Evolutionary conservation across 2,888 invertebrate species (phyloP).

Genomic region (Atethmia centrago): DNA sequence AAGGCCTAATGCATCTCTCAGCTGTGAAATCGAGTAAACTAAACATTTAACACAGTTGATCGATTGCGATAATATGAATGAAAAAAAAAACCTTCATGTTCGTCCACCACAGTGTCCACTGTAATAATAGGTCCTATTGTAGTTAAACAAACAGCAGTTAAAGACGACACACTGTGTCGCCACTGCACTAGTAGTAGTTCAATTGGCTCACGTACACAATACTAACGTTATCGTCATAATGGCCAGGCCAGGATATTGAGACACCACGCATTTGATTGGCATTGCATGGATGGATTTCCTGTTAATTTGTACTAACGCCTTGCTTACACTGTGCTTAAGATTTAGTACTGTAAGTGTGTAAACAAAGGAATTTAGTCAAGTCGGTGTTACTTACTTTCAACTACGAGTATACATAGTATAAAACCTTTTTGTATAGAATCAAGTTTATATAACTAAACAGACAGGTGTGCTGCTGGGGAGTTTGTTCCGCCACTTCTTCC

Average conservation of each 20-base stretch:
- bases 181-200: slow-evolving; percentile 25
- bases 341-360: background rate
- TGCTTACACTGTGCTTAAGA: background rate
- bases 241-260: slow-evolving; percentile 43
- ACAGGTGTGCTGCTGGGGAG: too few species aligned
- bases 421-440: too few species aligned
- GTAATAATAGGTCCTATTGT: background rate
- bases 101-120: background rate
- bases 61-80: background rate
- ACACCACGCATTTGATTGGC: slow-evolving; percentile 43
- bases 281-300: slow-evolving; percentile 21
- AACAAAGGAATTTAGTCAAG: background rate
- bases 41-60: background rate
- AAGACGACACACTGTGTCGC: slow-evolving; percentile 16
- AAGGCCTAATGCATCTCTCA: too few species aligned
- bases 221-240: slow-evolving; percentile 10
- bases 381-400: background rate
- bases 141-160: slow-evolving; percentile 16
- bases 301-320: slow-evolving; percentile 8
- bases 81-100: background rate
- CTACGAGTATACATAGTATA: background rate
- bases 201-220: slow-evolving; percentile 28
- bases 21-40: too few species aligned
- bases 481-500: too few species aligned
- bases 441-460: too few species aligned